These are phyloP conservation scores for Rhinolophus sinicus DNA, from an alignment of 2,113 vertebrate genomes.

Conservation along the genomic window DNA sequence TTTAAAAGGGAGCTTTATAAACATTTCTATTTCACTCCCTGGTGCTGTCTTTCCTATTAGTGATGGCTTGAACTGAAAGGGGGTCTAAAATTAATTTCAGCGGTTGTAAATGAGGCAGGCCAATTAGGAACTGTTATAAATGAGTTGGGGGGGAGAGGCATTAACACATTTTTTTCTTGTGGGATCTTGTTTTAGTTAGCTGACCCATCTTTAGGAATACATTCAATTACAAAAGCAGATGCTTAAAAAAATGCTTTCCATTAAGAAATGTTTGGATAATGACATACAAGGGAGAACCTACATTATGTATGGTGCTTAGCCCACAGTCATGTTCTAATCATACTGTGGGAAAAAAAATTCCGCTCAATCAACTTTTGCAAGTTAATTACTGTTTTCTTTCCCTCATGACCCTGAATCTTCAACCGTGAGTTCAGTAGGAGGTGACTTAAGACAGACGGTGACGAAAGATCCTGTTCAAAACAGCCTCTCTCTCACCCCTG, in stretches of 20 bases:
- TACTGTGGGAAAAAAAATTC: slow-evolving; percentile 75
- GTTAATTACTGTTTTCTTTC: slow-evolving; percentile 91
- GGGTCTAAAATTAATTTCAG: slow-evolving; percentile 77
- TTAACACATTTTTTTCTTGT: slow-evolving; percentile 34
- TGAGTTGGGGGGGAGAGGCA: background rate
- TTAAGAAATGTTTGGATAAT: slow-evolving; percentile 81
- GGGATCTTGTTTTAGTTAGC: slow-evolving; percentile 68
- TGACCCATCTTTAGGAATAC: slow-evolving; percentile 70
- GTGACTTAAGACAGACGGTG: slow-evolving; percentile 86
- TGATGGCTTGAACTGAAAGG: slow-evolving; percentile 78
- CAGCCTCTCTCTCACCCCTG: slow-evolving; percentile 82
- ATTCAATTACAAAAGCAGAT: slow-evolving; percentile 76
- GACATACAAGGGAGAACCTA: slow-evolving; percentile 64
- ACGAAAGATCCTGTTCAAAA: slow-evolving; percentile 88
- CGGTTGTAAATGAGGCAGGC: slow-evolving; percentile 58
- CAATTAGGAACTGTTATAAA: slow-evolving; percentile 75
- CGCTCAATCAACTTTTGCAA: slow-evolving; percentile 85
- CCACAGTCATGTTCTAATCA: slow-evolving; percentile 80
- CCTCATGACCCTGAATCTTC: slow-evolving; percentile 86
- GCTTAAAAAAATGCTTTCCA: slow-evolving; percentile 74
- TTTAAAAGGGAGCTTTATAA: slow-evolving; percentile 86
- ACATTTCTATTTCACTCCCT: slow-evolving; percentile 85
- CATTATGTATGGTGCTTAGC: slow-evolving; percentile 72
- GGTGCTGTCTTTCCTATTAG: slow-evolving; percentile 80
- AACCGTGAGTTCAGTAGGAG: slow-evolving; percentile 89